Evolutionary conservation across 2,797 vertebrate species (phyloP), one percentile per base, ranked within the genome.

Genomic region (Telmatherina bonti): DNA sequence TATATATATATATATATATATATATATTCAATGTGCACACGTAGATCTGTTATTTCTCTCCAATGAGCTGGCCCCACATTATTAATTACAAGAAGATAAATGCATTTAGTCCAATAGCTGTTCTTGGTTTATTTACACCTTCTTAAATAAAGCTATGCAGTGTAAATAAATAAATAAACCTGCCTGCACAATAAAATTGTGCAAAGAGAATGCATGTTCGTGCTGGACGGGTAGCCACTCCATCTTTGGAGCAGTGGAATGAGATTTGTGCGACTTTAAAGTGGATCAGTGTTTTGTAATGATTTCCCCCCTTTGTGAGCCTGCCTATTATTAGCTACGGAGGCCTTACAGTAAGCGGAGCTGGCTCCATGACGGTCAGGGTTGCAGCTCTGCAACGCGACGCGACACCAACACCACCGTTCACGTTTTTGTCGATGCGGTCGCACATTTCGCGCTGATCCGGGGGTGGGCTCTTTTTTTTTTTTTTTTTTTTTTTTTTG

Each of bases 271-370:
- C 27, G 67, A 76, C 78, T 85, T 89, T 73, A 87, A 88, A 88
- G 80, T 83, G 84, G 89, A 90, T 89, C 88, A 87, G 81, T 84
- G 87, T 90, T 89, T 87, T 81, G 80, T 87, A 92, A 90, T 91
- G 90, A 91, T 57, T 61, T 65, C 22, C 55, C 47, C 15, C 30
- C 20, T 65, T 60, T 33, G 61, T 72, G 79, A 76, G 85, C 83
- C 88, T 81, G 85, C 71, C 88, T 93, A 88, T 92, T 89, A 91
- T 91, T 92, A 93, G 88, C 90, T 80, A 26, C 76, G 74, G 84
- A 89, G 89, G 86, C 89, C 87, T 78, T 61, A 52, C 82, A 71
- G 85, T 81, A 64, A 83, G 80, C 60, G 82, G 78, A 87, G 85
- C 86, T 79, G 88, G 86, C 67, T 88, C 83, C 75, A 70, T 84